phyloP scores from a whole-genome alignment of 2,113 vertebrate species.

The Phrynosoma platyrhinos region DNA sequence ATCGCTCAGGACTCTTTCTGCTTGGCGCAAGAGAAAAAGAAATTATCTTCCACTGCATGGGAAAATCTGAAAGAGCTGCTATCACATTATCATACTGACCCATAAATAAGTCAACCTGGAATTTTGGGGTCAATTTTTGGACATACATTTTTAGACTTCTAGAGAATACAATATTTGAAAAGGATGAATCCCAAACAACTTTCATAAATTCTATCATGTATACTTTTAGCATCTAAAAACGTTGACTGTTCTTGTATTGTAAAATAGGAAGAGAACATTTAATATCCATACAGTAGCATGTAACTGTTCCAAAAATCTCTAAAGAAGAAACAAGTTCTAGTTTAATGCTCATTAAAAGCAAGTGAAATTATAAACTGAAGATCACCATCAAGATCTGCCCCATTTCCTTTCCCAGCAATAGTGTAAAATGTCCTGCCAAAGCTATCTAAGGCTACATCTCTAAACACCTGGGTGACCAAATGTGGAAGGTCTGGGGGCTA shows the following conservation, averaged over 20 bases:
- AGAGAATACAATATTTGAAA: constrained; percentile 9
- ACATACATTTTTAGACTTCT: too few relatives aligned
- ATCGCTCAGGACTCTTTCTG: too few relatives aligned
- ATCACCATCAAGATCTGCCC: not conserved
- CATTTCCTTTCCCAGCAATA: not conserved
- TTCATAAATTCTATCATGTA: constrained; percentile 27
- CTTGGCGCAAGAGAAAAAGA: too few relatives aligned
- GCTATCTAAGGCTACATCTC: too few relatives aligned
- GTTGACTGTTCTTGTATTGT: not conserved
- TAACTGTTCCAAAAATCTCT: constrained; percentile 5
- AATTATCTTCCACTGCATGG: too few relatives aligned
- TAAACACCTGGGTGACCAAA: too few relatives aligned
- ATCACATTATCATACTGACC: too few relatives aligned
- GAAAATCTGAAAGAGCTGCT: too few relatives aligned
- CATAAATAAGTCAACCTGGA: too few relatives aligned
- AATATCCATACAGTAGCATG: not conserved
- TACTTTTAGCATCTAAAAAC: not conserved
- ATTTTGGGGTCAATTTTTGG: too few relatives aligned
- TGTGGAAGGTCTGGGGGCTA: too few relatives aligned
- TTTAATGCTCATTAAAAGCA: constrained; percentile 9
- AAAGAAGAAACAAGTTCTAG: constrained; percentile 32
- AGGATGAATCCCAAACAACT: constrained; percentile 14
- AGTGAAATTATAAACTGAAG: not conserved
- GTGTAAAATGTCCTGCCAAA: not conserved
- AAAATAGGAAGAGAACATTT: constrained; percentile 9